phyloP scores from a whole-genome alignment of 2,113 vertebrate genomes.

The Etheostoma spectabile region DNA sequence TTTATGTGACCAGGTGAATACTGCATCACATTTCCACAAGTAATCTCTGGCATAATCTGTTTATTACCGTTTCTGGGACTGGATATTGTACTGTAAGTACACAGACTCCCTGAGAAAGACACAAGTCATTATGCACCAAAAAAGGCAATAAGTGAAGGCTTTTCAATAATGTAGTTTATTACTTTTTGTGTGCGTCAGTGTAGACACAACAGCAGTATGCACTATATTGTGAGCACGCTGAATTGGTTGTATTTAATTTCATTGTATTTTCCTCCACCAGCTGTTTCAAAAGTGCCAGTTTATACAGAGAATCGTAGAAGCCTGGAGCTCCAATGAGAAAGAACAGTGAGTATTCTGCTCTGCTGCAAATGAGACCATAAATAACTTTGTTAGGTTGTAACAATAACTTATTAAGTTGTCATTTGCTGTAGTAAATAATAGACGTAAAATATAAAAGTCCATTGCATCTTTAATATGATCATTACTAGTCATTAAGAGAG shows the following conservation, averaged over 20 bases:
- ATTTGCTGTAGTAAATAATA: background rate
- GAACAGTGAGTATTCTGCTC: constrained; percentile 91
- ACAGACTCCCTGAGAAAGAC: background rate
- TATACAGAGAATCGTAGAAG: constrained; percentile 96
- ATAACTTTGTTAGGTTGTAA: background rate
- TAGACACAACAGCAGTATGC: background rate
- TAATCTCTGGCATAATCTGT: background rate
- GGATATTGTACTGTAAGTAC: background rate
- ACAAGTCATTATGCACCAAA: too few species aligned
- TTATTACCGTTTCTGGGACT: background rate
- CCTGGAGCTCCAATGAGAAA: constrained; percentile 96
- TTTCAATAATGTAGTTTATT: background rate
- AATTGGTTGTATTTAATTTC: background rate
- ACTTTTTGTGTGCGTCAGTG: background rate
- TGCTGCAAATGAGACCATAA: background rate
- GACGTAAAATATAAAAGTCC: background rate
- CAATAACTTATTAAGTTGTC: background rate
- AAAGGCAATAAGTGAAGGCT: background rate
- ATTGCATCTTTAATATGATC: background rate
- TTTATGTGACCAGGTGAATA: background rate
- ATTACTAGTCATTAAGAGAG: background rate
- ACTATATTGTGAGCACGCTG: background rate
- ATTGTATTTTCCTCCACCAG: constrained; percentile 73
- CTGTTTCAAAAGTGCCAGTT: constrained; percentile 97
- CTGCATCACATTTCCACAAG: background rate